Conservation (phyloP, 2,888 invertebrate species). For the Trichacis sp. region DNA sequence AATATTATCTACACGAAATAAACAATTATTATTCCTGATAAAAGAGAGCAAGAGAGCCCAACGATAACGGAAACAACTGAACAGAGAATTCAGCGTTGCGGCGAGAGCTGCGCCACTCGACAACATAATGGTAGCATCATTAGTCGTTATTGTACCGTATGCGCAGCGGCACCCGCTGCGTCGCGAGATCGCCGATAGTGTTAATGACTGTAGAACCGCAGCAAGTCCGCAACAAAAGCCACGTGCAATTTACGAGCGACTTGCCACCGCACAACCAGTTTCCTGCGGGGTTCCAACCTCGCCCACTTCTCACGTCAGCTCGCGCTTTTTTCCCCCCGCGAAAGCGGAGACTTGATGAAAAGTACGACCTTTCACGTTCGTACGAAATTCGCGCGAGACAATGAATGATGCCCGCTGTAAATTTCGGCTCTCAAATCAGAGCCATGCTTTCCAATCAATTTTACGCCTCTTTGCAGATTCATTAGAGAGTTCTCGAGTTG, state of each 20-base stretch:
- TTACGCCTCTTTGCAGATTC: conserved; percentile 20
- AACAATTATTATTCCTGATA: too few relatives aligned
- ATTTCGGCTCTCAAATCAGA: conserved; percentile 9
- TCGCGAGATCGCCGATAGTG: conserved; percentile 64
- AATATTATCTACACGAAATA: too few relatives aligned
- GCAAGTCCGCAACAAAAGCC: conserved; percentile 60
- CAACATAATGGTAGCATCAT: conserved; percentile 54
- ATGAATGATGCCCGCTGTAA: conserved; percentile 15
- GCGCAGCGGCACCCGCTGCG: conserved; percentile 64
- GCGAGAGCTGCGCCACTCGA: background rate
- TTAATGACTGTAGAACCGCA: conserved; percentile 63
- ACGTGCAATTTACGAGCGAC: conserved; percentile 62
- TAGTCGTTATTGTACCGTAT: conserved; percentile 58
- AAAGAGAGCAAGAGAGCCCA: too few relatives aligned
- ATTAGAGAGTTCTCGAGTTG: conserved; percentile 19
- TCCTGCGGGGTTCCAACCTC: background rate
- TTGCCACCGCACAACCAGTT: conserved; percentile 42
- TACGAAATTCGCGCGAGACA: background rate
- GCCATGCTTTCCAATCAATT: conserved; percentile 21
- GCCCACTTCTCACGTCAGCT: background rate
- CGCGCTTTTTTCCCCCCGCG: background rate
- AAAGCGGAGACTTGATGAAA: background rate
- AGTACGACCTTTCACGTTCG: too few relatives aligned
- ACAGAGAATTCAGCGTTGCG: background rate
- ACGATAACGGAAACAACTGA: too few relatives aligned